phyloP scores from a whole-genome alignment of 2,113 vertebrate genomes.

The Nycticebus coucang region DNA sequence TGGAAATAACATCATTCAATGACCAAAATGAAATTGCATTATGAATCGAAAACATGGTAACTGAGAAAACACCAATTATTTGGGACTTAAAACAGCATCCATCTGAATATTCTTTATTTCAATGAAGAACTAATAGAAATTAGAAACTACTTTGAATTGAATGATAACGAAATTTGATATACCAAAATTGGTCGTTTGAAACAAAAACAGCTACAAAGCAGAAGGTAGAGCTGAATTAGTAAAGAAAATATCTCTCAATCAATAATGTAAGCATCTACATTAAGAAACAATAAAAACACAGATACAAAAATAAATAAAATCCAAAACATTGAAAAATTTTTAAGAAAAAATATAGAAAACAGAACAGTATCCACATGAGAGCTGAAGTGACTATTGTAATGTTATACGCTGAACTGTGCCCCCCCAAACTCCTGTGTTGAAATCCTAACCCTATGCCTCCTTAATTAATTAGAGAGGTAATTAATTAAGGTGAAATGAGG shows the following conservation, averaged over 20 bases:
- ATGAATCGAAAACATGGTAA: neutral
- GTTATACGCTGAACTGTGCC: too few species aligned
- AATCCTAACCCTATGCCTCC: too few species aligned
- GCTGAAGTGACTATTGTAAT: too few species aligned
- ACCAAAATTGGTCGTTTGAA: neutral
- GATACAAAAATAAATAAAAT: neutral
- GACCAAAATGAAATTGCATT: neutral
- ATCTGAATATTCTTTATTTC: neutral
- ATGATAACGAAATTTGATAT: neutral
- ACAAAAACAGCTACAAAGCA: neutral
- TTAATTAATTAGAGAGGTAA: too few species aligned
- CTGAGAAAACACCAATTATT: neutral
- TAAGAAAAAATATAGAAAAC: neutral
- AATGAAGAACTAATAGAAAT: neutral
- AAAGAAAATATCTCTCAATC: neutral
- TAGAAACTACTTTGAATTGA: neutral
- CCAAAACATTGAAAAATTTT: neutral
- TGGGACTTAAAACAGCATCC: constrained; percentile 6
- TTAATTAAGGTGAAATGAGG: too few species aligned
- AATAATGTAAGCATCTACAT: neutral
- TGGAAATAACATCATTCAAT: neutral
- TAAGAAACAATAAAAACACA: neutral
- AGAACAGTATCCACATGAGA: too few species aligned
- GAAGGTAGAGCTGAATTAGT: neutral
- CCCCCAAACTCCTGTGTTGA: too few species aligned